Evolutionary conservation across 2,888 invertebrate genomes (phyloP), one percentile per base, ranked within the genome.

Genomic region (Erebia epiphron): DNA sequence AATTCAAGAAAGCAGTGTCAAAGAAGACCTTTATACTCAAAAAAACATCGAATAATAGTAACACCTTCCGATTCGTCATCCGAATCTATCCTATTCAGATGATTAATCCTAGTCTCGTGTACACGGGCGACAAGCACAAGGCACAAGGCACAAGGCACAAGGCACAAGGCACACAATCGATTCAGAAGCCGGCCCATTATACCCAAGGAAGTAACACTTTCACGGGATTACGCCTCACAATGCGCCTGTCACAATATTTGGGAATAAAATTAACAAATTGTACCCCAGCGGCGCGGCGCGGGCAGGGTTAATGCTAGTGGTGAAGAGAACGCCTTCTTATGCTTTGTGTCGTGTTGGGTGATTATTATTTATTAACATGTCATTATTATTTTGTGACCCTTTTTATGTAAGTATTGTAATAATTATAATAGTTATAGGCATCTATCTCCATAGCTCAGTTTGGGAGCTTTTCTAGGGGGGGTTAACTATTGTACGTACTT

Each of bases 221-320:
- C 72, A 69, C 70, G 67, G 72, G 74, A 71, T 73, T 64, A 43
- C 49, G 60, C 58, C 49, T 72, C 65, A 70, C 70, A 69, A 70
- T 60, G 26, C 26, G 69, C 68, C 67, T 77, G 77, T 76, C 77
- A 76, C 56, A 77, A 77, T 75, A 77, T 77, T 77, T 74, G 73
- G 54, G 70, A 74, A 71, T 72, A 69, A 73, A 76, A 70, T 74
- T 74, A 69, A 70, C 72, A 69, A 73, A 69, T 73, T 64, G 62
- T 60, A 63, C 54, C 49, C 69, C 54, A 43, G 50, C 41, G 54
- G 65, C 11, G 50, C 21, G 72, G 69, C 11, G 50, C 21, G 72
- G 69, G 57, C 41, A 63, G 73, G 73, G 72, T 70, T 72, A 67
- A 68, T 69, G 68, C 63, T 69, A 52, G 62, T 54, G 67, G 67